A percentile compares a stretch with the other conserved stretches of the same genome.
Evolutionary conservation across 2,797 vertebrate species (phyloP).

Genomic region (Amazonetta brasiliensis): DNA sequence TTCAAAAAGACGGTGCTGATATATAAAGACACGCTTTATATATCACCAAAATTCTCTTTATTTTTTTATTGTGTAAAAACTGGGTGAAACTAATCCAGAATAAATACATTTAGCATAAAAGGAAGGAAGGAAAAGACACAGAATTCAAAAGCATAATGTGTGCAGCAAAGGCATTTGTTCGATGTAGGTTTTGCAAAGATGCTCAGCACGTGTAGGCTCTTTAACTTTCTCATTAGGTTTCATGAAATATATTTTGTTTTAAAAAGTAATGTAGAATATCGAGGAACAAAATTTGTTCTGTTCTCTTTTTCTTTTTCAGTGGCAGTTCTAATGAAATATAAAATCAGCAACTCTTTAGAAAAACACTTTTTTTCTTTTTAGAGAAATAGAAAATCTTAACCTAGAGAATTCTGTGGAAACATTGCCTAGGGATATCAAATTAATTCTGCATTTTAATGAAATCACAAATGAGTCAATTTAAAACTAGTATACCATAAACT

Average conservation of each 20-base stretch:
- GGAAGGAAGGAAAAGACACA: not conserved
- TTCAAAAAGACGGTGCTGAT: not conserved
- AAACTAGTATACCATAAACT: constrained; percentile 54
- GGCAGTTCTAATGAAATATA: constrained; percentile 19
- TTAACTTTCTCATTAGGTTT: not conserved
- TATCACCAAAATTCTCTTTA: not conserved
- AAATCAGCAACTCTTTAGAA: constrained; percentile 23
- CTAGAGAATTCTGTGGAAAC: constrained; percentile 39
- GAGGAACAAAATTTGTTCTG: not conserved
- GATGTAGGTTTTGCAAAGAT: not conserved
- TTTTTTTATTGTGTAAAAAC: not conserved
- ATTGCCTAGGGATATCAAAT: constrained; percentile 54
- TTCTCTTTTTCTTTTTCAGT: not conserved
- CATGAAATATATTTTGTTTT: not conserved
- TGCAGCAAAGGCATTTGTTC: not conserved
- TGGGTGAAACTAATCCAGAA: not conserved
- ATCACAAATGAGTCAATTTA: constrained; percentile 69
- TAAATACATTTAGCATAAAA: not conserved
- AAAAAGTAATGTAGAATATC: not conserved
- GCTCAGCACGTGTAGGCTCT: not conserved
- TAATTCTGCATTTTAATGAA: constrained; percentile 71
- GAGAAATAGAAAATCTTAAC: constrained; percentile 35
- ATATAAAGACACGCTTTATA: not conserved
- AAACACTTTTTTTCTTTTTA: constrained; percentile 40
- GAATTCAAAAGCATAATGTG: not conserved